Conservation (phyloP, 2,113 vertebrate species). For the Saccopteryx leptura region DNA sequence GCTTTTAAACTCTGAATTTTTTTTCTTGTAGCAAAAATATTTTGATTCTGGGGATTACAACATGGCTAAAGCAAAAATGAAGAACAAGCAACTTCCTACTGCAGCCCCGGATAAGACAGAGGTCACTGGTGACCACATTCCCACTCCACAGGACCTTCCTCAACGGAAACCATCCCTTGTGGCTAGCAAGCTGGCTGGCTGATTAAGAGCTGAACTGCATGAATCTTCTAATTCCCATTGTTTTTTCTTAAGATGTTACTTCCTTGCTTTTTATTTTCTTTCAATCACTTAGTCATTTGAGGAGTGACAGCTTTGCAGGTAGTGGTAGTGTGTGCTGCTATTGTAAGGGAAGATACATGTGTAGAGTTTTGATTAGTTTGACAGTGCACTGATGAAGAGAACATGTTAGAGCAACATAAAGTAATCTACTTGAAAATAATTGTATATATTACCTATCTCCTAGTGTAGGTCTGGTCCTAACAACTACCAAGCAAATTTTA, state of each 20-base stretch:
- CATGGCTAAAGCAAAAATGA: slow-evolving; percentile 99
- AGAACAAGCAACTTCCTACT: slow-evolving; percentile 97
- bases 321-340: slow-evolving; percentile 90
- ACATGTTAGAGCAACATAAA: slow-evolving; percentile 88
- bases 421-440: slow-evolving; percentile 90
- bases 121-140: slow-evolving; percentile 99
- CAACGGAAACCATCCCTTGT: slow-evolving; percentile 99
- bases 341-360: slow-evolving; percentile 87
- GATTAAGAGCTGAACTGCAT: slow-evolving; percentile 91
- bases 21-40: slow-evolving; percentile 96
- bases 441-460: slow-evolving; percentile 93
- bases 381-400: slow-evolving; percentile 90
- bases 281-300: slow-evolving; percentile 88
- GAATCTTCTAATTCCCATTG: slow-evolving; percentile 92
- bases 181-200: slow-evolving; percentile 98
- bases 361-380: slow-evolving; percentile 88
- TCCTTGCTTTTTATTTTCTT: slow-evolving; percentile 87
- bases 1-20: slow-evolving; percentile 48
- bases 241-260: slow-evolving; percentile 88
- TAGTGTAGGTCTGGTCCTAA: slow-evolving; percentile 90
- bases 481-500: slow-evolving; percentile 91
- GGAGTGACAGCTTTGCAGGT: slow-evolving; percentile 90
- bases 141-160: slow-evolving; percentile 98
- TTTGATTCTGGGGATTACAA: slow-evolving; percentile 99
- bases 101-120: slow-evolving; percentile 97